These are phyloP conservation scores for Leucoma salicis DNA, from an alignment of 2,888 invertebrate species.

Conservation along the genomic window DNA sequence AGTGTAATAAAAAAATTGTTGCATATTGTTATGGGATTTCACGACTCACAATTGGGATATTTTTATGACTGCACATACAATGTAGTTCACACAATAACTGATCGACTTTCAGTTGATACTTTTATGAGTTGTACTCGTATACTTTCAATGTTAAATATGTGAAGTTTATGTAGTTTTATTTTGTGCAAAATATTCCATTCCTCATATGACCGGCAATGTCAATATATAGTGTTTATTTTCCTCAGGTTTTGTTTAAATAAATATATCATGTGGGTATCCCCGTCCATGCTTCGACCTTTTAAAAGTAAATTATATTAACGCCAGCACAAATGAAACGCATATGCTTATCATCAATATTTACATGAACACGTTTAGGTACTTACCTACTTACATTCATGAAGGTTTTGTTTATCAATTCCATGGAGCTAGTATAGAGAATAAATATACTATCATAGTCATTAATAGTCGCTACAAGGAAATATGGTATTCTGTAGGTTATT, in stretches of 20 bases:
- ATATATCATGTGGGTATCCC: not conserved
- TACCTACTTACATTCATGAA: not conserved
- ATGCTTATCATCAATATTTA: not conserved
- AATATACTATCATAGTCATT: too few relatives aligned
- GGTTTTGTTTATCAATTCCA: too few relatives aligned
- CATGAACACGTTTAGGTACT: not conserved
- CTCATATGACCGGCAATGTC: not conserved
- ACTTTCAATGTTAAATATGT: too few relatives aligned
- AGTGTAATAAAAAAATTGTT: too few relatives aligned
- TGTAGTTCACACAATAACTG: not conserved
- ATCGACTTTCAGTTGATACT: not conserved
- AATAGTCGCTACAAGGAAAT: too few relatives aligned
- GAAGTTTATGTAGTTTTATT: too few relatives aligned
- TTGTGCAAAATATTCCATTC: too few relatives aligned
- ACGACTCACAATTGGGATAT: not conserved
- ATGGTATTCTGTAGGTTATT: too few relatives aligned
- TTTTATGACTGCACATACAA: not conserved
- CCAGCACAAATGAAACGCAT: not conserved
- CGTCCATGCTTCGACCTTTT: not conserved
- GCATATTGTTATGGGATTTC: too few relatives aligned
- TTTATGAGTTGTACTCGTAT: too few relatives aligned
- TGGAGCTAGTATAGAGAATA: too few relatives aligned
- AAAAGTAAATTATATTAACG: not conserved
- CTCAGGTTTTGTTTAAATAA: not conserved
- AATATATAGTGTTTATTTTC: not conserved